Evolutionary conservation across 2,113 vertebrate genomes (phyloP).

Genomic region (Ciconia boyciana): DNA sequence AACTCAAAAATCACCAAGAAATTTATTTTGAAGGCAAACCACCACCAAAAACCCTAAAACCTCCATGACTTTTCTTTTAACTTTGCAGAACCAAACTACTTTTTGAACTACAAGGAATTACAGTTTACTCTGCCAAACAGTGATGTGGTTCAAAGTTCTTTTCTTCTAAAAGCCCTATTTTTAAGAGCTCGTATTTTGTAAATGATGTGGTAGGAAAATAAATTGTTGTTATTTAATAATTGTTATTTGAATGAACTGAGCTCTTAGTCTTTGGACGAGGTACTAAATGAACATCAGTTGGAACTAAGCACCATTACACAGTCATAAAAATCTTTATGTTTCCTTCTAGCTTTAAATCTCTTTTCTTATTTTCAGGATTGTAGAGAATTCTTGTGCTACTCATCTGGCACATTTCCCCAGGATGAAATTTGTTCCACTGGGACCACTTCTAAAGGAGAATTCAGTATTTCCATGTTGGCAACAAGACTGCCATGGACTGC

Average conservation of each 20-base stretch:
- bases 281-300: not conserved
- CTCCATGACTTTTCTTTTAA: not conserved
- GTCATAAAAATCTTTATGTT: not conserved
- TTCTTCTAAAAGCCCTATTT: not conserved
- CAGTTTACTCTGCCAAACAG: not conserved
- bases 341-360: not conserved
- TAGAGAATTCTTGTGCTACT: not conserved
- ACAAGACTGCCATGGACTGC: not conserved
- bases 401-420: not conserved
- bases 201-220: not conserved
- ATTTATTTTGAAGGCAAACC: not conserved
- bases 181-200: not conserved
- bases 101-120: not conserved
- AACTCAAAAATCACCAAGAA: not conserved
- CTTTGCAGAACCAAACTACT: not conserved
- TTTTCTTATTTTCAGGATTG: not conserved
- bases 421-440: not conserved
- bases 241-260: not conserved
- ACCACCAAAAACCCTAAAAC: not conserved
- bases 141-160: not conserved
- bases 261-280: not conserved
- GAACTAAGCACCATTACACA: not conserved
- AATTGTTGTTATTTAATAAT: not conserved
- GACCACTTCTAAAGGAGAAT: not conserved
- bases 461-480: not conserved